phyloP scores from a whole-genome alignment of 2,888 invertebrate genomes.

The Anorthoa munda region DNA sequence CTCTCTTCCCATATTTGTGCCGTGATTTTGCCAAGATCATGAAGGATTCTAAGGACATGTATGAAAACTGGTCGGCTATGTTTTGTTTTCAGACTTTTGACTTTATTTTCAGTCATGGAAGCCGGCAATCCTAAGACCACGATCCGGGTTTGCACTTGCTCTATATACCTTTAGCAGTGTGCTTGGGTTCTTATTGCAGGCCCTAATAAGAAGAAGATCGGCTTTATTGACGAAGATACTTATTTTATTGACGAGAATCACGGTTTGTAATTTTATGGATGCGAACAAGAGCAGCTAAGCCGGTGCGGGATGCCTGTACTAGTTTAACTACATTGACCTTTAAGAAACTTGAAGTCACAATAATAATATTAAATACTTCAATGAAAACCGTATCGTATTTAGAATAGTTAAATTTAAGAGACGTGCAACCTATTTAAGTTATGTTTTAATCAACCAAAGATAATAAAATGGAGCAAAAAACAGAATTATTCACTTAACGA shows the following conservation, averaged over 20 bases:
- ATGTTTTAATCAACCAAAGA: conserved; percentile 7
- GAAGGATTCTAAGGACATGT: too few species aligned
- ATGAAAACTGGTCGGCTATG: too few species aligned
- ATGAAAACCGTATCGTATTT: neutral
- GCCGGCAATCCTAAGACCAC: too few species aligned
- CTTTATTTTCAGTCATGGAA: too few species aligned
- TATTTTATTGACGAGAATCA: neutral
- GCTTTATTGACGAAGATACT: too few species aligned
- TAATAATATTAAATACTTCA: neutral
- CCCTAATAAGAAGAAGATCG: too few species aligned
- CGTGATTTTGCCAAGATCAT: too few species aligned
- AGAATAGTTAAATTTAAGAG: conserved; percentile 11
- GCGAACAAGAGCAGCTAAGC: neutral
- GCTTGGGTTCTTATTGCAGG: neutral
- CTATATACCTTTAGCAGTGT: neutral
- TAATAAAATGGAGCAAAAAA: conserved; percentile 19
- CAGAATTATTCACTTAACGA: conserved; percentile 12
- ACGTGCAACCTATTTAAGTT: neutral
- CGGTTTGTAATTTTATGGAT: neutral
- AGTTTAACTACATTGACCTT: neutral
- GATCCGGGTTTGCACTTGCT: neutral
- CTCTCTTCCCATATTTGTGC: too few species aligned
- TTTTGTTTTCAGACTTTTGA: too few species aligned
- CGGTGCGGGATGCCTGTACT: neutral
- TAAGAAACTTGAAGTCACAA: neutral